Evolutionary conservation across 2,888 invertebrate genomes (phyloP).

Genomic region (Oligia latruncula): DNA sequence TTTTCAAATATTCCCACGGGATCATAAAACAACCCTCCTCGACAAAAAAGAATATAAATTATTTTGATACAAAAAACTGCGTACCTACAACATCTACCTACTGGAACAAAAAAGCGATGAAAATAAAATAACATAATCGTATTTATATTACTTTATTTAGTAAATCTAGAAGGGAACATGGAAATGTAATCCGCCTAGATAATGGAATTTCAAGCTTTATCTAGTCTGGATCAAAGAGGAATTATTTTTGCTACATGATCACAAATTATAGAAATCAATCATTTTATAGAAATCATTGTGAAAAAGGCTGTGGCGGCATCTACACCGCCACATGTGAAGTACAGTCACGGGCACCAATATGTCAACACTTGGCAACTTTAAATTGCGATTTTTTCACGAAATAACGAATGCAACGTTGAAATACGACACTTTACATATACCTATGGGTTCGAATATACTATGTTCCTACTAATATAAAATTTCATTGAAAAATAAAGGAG

Average conservation of each 20-base stretch:
- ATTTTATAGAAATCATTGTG: not conserved
- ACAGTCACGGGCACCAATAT: too few species aligned
- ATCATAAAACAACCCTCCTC: constrained; percentile 38
- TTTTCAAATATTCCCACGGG: constrained; percentile 40
- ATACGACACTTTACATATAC: too few species aligned
- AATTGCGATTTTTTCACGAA: too few species aligned
- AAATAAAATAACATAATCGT: constrained; percentile 10
- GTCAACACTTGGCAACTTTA: too few species aligned
- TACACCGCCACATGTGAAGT: too few species aligned
- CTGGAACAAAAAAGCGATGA: constrained; percentile 29
- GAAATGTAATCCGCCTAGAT: not conserved
- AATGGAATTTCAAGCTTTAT: not conserved
- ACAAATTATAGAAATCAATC: not conserved
- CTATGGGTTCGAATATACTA: too few species aligned
- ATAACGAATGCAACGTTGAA: too few species aligned
- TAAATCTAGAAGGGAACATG: not conserved
- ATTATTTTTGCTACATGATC: not conserved
- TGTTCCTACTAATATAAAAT: too few species aligned
- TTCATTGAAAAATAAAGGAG: too few species aligned
- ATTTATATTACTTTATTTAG: constrained; percentile 27
- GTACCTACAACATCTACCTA: constrained; percentile 10
- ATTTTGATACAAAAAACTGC: constrained; percentile 44
- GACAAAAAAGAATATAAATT: constrained; percentile 38
- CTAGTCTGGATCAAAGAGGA: not conserved
- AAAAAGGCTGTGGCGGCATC: too few species aligned